Conservation (phyloP, 2,113 vertebrate genomes). For the Jacana jacana region DNA sequence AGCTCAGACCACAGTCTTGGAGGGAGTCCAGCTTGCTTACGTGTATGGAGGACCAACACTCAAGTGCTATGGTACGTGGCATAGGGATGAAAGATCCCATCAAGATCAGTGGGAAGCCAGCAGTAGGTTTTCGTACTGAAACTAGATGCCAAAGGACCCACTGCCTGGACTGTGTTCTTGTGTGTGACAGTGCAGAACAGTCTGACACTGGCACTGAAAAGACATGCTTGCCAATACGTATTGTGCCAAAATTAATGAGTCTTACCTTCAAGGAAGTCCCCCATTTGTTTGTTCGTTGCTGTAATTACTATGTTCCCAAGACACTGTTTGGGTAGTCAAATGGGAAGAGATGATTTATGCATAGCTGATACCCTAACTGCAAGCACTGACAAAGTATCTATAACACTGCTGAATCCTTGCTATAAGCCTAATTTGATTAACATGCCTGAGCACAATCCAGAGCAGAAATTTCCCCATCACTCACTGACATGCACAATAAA, state of each 20-base stretch:
- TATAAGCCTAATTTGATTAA: neutral
- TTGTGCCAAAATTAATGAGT: neutral
- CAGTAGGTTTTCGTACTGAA: neutral
- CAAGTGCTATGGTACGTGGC: neutral
- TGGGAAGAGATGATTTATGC: neutral
- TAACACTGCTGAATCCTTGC: neutral
- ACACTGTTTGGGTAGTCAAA: neutral
- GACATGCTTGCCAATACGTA: neutral
- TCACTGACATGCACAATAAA: neutral
- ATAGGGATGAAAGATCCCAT: neutral
- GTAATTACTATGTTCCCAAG: neutral
- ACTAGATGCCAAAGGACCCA: neutral
- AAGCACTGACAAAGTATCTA: neutral
- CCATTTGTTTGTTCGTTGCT: neutral
- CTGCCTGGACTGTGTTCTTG: accelerated
- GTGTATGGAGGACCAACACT: neutral
- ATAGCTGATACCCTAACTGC: neutral
- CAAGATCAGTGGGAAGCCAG: neutral
- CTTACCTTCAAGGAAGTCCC: neutral
- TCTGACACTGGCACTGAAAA: neutral
- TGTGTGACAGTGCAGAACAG: neutral
- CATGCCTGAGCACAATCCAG: neutral
- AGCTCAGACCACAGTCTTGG: neutral
- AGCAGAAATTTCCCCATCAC: neutral
- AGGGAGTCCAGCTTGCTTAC: neutral